A percentile compares a stretch with the other conserved stretches of the same genome.
Conservation (phyloP, 2,888 invertebrate species). For the Dioctria linearis region DNA sequence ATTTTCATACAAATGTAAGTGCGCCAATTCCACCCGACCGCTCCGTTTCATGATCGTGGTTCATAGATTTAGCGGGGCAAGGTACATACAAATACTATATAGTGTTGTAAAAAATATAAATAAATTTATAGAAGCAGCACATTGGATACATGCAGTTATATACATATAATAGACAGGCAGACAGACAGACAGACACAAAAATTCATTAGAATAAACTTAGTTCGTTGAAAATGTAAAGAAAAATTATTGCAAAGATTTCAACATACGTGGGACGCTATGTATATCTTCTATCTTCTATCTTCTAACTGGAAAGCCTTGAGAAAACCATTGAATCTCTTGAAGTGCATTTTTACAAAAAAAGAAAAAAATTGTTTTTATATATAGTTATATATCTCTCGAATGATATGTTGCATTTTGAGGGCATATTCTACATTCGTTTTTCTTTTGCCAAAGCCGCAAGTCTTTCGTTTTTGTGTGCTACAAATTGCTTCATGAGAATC, state of each 20-base stretch:
- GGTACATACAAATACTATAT: conserved; percentile 16
- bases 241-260: conserved; percentile 28
- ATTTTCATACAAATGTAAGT: conserved; percentile 31
- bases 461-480: neutral
- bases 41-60: neutral
- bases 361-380: neutral
- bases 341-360: conserved; percentile 31
- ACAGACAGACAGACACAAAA: conserved; percentile 19
- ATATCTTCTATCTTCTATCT: conserved; percentile 27
- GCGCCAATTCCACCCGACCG: neutral
- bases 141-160: neutral
- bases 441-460: conserved; percentile 21
- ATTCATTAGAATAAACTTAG: conserved; percentile 35
- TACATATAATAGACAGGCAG: too few species aligned
- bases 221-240: conserved; percentile 41
- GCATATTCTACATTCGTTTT: conserved; percentile 45
- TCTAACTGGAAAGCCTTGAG: conserved; percentile 52
- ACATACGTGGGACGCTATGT: conserved; percentile 50
- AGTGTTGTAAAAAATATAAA: conserved; percentile 1
- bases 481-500: neutral
- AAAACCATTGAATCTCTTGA: conserved; percentile 52
- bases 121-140: conserved; percentile 27
- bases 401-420: conserved; percentile 46
- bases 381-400: conserved; percentile 20
- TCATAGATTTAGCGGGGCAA: neutral